These are phyloP conservation scores for Cerceris rybyensis DNA, from an alignment of 2,888 invertebrate genomes.

Conservation along the genomic window DNA sequence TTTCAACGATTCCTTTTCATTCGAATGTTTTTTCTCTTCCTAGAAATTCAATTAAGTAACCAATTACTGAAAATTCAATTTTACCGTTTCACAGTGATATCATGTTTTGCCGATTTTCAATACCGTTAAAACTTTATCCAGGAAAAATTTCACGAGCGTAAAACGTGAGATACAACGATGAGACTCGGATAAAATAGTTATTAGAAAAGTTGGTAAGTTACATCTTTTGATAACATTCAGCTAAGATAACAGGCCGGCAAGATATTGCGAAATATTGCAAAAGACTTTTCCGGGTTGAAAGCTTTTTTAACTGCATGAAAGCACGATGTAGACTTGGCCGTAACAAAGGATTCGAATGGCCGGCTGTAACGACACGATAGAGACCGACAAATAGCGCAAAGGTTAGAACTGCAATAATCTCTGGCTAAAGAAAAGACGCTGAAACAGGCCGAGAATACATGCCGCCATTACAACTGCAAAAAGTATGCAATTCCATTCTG, in stretches of 20 bases:
- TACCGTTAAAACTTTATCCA: no score
- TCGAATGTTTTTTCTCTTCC: no score
- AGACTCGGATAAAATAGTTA: not conserved
- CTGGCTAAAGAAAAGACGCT: conserved; percentile 13
- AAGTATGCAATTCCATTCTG: conserved; percentile 29
- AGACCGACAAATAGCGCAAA: conserved; percentile 25
- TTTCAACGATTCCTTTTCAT: no score
- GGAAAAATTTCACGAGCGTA: not conserved
- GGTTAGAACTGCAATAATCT: conserved; percentile 35
- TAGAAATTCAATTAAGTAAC: no score
- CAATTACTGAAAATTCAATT: no score
- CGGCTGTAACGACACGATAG: conserved; percentile 38
- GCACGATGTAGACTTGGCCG: conserved; percentile 7
- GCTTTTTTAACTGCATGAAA: conserved; percentile 13
- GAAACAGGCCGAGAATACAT: conserved; percentile 18
- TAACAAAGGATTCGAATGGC: conserved; percentile 17
- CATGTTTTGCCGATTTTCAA: not conserved
- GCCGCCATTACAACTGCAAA: conserved; percentile 8
- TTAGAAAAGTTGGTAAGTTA: conserved; percentile 8
- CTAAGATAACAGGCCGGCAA: not conserved
- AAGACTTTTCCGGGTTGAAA: conserved; percentile 13
- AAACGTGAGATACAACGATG: not conserved
- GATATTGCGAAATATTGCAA: conserved; percentile 27
- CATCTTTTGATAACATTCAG: conserved; percentile 5
- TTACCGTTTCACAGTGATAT: no score